These are phyloP conservation scores for Bombus superbus DNA, from an alignment of 1,140 invertebrate species.

Conservation along the genomic window DNA sequence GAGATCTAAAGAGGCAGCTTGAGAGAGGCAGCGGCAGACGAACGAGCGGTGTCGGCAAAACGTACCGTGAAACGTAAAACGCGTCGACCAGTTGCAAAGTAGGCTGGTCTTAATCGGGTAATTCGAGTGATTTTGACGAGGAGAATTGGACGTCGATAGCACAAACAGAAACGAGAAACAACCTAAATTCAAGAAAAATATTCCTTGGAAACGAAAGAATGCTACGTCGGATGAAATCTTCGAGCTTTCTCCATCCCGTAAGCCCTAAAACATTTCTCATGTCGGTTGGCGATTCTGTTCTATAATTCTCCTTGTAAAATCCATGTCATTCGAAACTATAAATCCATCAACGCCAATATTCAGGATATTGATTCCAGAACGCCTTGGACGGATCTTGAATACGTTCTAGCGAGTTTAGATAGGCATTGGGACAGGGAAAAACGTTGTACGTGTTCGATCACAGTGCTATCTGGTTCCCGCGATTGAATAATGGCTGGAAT, in stretches of 20 bases:
- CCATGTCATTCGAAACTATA: slow-evolving; percentile 25
- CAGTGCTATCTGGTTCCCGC: slow-evolving; percentile 17
- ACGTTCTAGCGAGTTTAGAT: slow-evolving; percentile 19
- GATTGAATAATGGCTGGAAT: slow-evolving; percentile 22
- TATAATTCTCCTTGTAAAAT: slow-evolving; percentile 19
- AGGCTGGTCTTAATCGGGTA: too few relatives aligned
- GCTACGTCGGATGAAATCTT: background rate
- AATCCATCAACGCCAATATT: slow-evolving; percentile 32
- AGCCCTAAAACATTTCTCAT: background rate
- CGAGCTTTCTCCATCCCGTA: too few relatives aligned
- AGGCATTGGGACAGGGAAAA: slow-evolving; percentile 23
- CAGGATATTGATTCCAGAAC: slow-evolving; percentile 30
- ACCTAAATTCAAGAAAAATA: background rate
- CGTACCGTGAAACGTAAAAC: too few relatives aligned
- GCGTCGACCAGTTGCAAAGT: too few relatives aligned
- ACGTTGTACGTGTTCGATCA: slow-evolving; percentile 32
- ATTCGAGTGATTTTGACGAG: background rate
- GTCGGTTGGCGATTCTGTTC: background rate
- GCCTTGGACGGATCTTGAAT: slow-evolving; percentile 25
- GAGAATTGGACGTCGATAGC: background rate
- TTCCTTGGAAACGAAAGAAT: background rate
- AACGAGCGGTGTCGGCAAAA: too few relatives aligned
- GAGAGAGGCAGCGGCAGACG: too few relatives aligned
- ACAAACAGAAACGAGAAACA: background rate
- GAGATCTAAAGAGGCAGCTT: too few relatives aligned